These are phyloP conservation scores for Diorhabda sublineata DNA, from an alignment of 1,140 invertebrate species.

Conservation along the genomic window DNA sequence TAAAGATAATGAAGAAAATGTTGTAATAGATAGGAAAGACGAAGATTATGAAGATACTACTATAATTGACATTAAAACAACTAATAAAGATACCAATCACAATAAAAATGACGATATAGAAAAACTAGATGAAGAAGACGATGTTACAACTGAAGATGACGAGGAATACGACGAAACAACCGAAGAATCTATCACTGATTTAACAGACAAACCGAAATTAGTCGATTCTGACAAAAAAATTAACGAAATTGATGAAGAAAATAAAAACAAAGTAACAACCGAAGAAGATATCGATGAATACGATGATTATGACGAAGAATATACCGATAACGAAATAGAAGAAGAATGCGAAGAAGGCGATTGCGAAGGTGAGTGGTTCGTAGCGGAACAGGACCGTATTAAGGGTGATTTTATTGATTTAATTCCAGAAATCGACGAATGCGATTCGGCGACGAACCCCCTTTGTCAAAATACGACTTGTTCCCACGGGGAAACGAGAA, in stretches of 20 bases:
- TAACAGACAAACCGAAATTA: neutral
- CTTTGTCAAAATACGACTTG: slow-evolving; percentile 49
- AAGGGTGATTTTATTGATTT: slow-evolving; percentile 12
- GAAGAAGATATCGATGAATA: slow-evolving; percentile 31
- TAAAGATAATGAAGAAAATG: slow-evolving; percentile 19
- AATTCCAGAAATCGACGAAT: slow-evolving; percentile 61
- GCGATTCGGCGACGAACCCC: slow-evolving; percentile 48
- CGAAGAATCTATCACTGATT: too few species aligned
- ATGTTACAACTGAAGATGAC: slow-evolving; percentile 1
- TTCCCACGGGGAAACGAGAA: slow-evolving; percentile 42
- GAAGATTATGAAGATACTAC: slow-evolving; percentile 6
- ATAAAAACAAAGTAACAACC: slow-evolving; percentile 7
- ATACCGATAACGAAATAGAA: neutral
- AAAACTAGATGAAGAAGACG: neutral
- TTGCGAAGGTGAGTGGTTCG: neutral
- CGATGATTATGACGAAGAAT: slow-evolving; percentile 28
- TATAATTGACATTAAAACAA: neutral
- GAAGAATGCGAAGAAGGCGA: slow-evolving; percentile 24
- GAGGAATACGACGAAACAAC: too few species aligned
- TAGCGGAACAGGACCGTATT: neutral
- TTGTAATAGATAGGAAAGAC: slow-evolving; percentile 4
- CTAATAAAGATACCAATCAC: neutral
- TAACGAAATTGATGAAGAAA: slow-evolving; percentile 9
- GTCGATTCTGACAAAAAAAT: slow-evolving; percentile 14
- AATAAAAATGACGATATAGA: slow-evolving; percentile 7